Conservation (phyloP, 2,888 invertebrate species). For the Torymus texanus region DNA sequence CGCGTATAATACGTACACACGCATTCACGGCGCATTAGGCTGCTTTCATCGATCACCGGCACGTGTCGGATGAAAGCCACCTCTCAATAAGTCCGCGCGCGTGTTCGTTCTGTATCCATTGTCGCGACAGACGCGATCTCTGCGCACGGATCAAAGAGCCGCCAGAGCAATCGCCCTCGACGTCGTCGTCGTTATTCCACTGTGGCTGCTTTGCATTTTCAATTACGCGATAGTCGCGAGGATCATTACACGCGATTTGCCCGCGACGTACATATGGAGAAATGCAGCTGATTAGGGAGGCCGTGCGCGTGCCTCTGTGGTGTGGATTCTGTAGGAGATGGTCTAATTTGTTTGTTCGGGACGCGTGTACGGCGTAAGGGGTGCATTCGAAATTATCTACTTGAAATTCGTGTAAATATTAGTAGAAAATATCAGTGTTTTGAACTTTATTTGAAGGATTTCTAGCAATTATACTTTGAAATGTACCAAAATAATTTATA, state of each 20-base stretch:
- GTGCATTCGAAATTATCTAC: too few relatives aligned
- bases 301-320: background rate
- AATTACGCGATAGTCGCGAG: conserved; percentile 58
- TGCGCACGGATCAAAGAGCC: too few relatives aligned
- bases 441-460: too few relatives aligned
- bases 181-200: background rate
- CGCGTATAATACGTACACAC: background rate
- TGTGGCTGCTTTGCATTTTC: conserved; percentile 61
- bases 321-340: too few relatives aligned
- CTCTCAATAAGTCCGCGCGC: conserved; percentile 32
- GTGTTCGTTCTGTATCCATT: conserved; percentile 7
- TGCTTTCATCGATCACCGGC: conserved; percentile 33
- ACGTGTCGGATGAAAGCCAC: conserved; percentile 2
- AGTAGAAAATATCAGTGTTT: too few relatives aligned
- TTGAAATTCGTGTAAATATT: too few relatives aligned
- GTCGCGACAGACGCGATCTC: background rate
- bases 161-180: background rate
- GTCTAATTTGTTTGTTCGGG: background rate
- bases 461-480: too few relatives aligned
- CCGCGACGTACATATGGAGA: background rate
- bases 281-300: conserved; percentile 35
- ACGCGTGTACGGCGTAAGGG: background rate
- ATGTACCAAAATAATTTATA: too few relatives aligned
- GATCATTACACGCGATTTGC: conserved; percentile 39
- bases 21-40: conserved; percentile 32